phyloP scores from a whole-genome alignment of 2,797 vertebrate species.

The Acanthopagrus latus region DNA sequence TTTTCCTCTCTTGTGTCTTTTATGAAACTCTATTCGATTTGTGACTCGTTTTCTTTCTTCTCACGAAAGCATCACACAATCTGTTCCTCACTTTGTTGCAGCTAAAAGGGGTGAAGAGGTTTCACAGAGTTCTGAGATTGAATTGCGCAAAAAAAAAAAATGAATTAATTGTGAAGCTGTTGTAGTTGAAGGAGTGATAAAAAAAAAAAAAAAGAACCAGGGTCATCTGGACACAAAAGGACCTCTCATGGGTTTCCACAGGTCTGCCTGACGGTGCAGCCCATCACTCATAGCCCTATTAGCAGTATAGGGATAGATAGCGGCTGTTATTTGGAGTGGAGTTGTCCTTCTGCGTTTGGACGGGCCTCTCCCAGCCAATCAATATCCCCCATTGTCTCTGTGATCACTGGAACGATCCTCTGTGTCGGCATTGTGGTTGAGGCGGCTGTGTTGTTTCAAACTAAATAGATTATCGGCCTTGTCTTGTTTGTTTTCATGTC shows the following conservation, averaged over 20 bases:
- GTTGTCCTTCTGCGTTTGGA: constrained; percentile 53
- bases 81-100: background rate
- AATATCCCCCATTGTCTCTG: constrained; percentile 60
- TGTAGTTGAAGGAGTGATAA: constrained; percentile 6
- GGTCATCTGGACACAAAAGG: constrained; percentile 55
- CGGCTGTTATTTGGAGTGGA: constrained; percentile 49
- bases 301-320: constrained; percentile 59
- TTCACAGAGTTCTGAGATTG: background rate
- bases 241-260: constrained; percentile 42
- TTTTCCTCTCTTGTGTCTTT: background rate
- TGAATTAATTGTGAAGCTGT: background rate
- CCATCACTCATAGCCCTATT: constrained; percentile 59
- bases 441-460: constrained; percentile 32
- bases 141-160: constrained; percentile 8
- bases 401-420: constrained; percentile 53
- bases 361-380: constrained; percentile 59
- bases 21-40: background rate
- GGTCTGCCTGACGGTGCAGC: constrained; percentile 47
- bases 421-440: constrained; percentile 19
- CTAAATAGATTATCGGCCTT: constrained; percentile 43
- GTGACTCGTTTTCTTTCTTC: background rate
- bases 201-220: constrained; percentile 16
- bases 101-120: background rate
- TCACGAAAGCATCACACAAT: background rate
- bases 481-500: constrained; percentile 21